Evolutionary conservation across 1,140 invertebrate species (phyloP).

Genomic region (Drosophila baimaii): DNA sequence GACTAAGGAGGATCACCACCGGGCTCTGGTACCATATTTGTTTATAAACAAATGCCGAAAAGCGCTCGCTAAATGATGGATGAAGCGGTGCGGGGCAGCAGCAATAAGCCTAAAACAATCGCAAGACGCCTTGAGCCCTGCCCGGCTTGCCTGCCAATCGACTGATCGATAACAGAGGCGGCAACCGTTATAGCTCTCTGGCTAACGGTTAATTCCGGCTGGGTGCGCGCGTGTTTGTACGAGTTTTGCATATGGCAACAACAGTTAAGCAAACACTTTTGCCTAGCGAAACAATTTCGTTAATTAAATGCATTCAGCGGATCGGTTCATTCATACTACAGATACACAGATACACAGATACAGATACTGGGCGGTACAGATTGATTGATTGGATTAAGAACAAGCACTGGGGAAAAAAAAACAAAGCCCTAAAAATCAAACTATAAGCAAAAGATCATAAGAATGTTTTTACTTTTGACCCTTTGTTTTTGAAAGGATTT

Average conservation of each 20-base stretch:
- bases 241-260: constrained; percentile 38
- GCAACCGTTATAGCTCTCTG: constrained; percentile 28
- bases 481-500: background rate
- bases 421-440: background rate
- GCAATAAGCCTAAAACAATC: constrained; percentile 13
- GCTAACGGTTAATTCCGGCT: constrained; percentile 36
- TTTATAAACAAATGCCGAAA: constrained; percentile 43
- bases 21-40: constrained; percentile 20
- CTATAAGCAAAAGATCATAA: too few relatives aligned
- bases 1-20: constrained; percentile 18
- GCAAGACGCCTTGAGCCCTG: constrained; percentile 27
- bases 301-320: constrained; percentile 49
- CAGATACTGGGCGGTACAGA: constrained; percentile 27
- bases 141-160: constrained; percentile 22
- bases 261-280: constrained; percentile 50
- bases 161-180: constrained; percentile 43
- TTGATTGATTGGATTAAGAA: constrained; percentile 39
- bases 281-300: constrained; percentile 35
- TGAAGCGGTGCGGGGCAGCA: constrained; percentile 7
- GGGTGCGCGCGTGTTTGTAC: constrained; percentile 11
- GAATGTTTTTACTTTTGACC: background rate
- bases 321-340: constrained; percentile 36
- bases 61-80: constrained; percentile 30
- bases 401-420: constrained; percentile 1
- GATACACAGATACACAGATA: constrained; percentile 8